Evolutionary conservation across 2,797 vertebrate species (phyloP).

Genomic region (Danio tinwini): DNA sequence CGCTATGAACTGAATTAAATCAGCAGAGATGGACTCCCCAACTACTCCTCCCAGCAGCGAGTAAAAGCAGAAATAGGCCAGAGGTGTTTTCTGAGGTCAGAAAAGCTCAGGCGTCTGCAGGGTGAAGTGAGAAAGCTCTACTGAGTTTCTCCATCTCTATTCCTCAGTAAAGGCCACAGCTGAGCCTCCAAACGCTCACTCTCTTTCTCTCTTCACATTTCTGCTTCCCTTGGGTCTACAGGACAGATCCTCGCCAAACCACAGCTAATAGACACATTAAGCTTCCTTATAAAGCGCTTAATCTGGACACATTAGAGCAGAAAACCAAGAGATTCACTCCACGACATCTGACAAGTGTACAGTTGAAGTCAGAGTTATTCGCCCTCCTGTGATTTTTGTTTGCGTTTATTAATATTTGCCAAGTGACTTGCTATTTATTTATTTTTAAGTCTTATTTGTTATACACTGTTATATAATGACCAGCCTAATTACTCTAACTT

Average conservation of each 20-base stretch:
- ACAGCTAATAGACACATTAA: slow-evolving; percentile 4
- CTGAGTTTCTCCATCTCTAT: slow-evolving; percentile 1
- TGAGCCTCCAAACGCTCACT: background rate
- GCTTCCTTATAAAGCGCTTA: background rate
- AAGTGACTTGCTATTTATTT: too few species aligned
- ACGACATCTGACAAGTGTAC: background rate
- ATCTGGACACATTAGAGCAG: background rate
- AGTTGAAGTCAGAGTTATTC: too few species aligned
- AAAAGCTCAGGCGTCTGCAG: slow-evolving; percentile 41
- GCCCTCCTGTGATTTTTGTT: too few species aligned
- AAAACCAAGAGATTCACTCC: background rate
- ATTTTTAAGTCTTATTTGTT: too few species aligned
- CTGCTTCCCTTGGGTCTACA: slow-evolving; percentile 1
- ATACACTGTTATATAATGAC: too few species aligned
- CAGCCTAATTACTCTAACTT: too few species aligned
- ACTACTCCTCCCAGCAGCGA: background rate
- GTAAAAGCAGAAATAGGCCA: slow-evolving; percentile 3
- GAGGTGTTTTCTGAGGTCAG: slow-evolving; percentile 30
- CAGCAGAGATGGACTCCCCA: background rate
- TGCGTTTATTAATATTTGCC: too few species aligned
- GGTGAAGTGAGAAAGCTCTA: slow-evolving; percentile 27
- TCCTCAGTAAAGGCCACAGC: slow-evolving; percentile 12
- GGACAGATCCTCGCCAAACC: background rate
- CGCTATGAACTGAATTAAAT: too few species aligned
- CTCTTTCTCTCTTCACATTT: background rate